Percentiles rank a stretch among this genome's conserved stretches.
These are phyloP conservation scores for Edolisoma coerulescens DNA, from an alignment of 2,113 vertebrate species.

Conservation along the genomic window DNA sequence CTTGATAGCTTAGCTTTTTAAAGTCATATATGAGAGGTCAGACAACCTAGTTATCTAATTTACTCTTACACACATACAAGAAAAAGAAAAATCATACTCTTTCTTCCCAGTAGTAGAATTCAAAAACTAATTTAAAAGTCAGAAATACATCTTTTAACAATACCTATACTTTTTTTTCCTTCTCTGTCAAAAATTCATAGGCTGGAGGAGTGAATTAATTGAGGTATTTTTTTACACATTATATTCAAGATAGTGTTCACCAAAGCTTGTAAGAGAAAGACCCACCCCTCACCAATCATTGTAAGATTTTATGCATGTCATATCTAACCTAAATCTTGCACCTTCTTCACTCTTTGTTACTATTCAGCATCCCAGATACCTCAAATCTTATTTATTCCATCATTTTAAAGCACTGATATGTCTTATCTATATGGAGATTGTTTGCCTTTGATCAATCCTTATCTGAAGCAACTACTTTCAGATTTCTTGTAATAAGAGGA, in stretches of 20 bases:
- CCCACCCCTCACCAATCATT: not conserved
- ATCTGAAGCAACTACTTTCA: not conserved
- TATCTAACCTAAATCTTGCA: not conserved
- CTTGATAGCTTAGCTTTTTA: not conserved
- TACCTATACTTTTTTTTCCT: not conserved
- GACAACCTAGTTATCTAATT: not conserved
- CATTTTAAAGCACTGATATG: not conserved
- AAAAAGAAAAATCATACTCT: not conserved
- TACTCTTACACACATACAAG: not conserved
- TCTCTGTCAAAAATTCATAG: not conserved
- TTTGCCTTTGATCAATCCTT: not conserved
- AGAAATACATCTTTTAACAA: not conserved
- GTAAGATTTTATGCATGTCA: not conserved
- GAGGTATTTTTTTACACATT: not conserved
- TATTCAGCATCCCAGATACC: not conserved
- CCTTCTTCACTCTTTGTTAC: not conserved
- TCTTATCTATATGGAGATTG: fast-evolving
- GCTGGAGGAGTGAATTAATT: not conserved
- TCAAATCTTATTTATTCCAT: not conserved
- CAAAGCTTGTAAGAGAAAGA: not conserved
- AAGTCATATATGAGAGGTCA: not conserved
- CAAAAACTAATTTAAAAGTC: not conserved
- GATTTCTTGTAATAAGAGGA: not conserved
- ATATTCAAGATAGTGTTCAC: not conserved
- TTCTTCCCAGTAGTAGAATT: not conserved